These are phyloP conservation scores for Parasteatoda lunata DNA, from an alignment of 2,888 invertebrate species.

Conservation along the genomic window DNA sequence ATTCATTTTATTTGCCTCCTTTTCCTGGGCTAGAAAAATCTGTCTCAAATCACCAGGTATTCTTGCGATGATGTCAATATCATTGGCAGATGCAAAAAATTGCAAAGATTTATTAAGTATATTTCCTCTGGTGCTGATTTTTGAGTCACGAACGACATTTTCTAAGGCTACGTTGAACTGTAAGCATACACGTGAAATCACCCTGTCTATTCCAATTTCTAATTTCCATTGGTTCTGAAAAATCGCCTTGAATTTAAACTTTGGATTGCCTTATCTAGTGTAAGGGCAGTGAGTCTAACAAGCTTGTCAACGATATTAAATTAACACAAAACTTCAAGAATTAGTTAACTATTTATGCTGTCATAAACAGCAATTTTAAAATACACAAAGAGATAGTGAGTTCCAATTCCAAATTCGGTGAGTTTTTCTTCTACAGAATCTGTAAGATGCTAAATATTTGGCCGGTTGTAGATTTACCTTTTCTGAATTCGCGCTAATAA, in stretches of 20 bases:
- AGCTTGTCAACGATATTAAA: not conserved
- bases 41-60: not conserved
- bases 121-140: conserved; percentile 1
- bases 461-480: not conserved
- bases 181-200: not conserved
- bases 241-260: not conserved
- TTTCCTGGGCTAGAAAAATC: not conserved
- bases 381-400: not conserved
- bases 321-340: conserved; percentile 10
- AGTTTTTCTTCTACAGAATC: not conserved
- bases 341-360: not conserved
- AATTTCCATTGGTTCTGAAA: not conserved
- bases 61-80: not conserved
- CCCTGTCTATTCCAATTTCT: not conserved
- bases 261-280: not conserved
- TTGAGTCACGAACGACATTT: conserved; percentile 3
- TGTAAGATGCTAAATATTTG: not conserved
- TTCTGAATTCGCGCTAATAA: not conserved
- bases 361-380: conserved; percentile 1
- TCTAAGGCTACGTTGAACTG: not conserved
- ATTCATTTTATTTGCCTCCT: not conserved
- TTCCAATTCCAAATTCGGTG: not conserved
- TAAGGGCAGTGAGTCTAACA: conserved; percentile 4
- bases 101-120: conserved; percentile 8
- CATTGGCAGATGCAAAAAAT: conserved; percentile 3